Evolutionary conservation across 2,797 vertebrate genomes (phyloP).

Genomic region (Urophycis tenuis): DNA sequence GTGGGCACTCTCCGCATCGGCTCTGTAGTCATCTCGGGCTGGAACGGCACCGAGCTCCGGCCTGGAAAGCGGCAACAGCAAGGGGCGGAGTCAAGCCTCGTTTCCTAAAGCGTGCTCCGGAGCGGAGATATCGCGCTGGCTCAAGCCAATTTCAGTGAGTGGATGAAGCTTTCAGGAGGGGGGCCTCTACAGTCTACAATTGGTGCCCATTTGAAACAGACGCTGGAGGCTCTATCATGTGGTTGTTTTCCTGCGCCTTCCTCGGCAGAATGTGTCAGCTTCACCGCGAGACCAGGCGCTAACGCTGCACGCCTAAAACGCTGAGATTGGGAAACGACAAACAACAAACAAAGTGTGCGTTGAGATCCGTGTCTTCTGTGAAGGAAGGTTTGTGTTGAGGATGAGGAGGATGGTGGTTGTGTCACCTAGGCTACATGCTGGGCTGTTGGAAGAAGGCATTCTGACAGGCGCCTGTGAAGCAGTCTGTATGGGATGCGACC

Average conservation of each 20-base stretch:
- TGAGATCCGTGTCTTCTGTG: too few species aligned
- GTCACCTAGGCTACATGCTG: background rate
- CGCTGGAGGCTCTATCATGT: too few species aligned
- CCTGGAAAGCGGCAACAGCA: too few species aligned
- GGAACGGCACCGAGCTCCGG: too few species aligned
- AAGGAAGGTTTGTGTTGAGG: background rate
- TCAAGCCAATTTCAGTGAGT: too few species aligned
- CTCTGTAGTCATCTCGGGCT: background rate
- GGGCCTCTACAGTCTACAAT: too few species aligned
- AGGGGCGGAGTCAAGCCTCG: background rate
- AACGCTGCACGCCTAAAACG: background rate
- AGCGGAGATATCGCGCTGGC: too few species aligned
- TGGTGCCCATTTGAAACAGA: too few species aligned
- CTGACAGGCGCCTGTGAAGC: constrained; percentile 7
- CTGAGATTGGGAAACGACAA: background rate
- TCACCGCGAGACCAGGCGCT: background rate
- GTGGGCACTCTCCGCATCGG: too few species aligned
- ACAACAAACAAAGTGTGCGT: too few species aligned
- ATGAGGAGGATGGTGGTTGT: background rate
- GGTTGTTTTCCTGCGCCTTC: background rate
- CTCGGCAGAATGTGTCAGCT: background rate
- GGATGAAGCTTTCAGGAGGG: too few species aligned
- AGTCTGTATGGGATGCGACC: constrained; percentile 14
- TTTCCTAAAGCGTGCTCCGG: background rate
- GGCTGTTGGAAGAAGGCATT: background rate